phyloP scores from a whole-genome alignment of 2,888 invertebrate species.

The Augochlorella aurata region DNA sequence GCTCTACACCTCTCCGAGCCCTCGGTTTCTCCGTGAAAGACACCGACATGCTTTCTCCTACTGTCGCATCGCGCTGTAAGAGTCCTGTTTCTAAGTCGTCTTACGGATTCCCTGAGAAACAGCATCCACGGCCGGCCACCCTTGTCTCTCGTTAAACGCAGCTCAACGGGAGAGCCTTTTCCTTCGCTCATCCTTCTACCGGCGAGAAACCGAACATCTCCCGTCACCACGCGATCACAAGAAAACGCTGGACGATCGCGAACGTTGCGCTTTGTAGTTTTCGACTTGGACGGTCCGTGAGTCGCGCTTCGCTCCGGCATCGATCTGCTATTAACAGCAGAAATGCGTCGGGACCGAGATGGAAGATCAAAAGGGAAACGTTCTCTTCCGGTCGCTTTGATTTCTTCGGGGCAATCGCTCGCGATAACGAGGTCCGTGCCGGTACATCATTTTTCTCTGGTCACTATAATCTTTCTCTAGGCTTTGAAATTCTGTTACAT shows the following conservation, averaged over 20 bases:
- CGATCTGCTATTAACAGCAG: conserved; percentile 17
- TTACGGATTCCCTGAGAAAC: conserved; percentile 68
- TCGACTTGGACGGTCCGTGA: not conserved
- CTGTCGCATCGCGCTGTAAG: conserved; percentile 43
- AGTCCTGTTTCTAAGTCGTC: conserved; percentile 66
- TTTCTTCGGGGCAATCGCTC: not conserved
- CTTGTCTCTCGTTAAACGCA: conserved; percentile 67
- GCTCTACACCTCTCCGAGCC: conserved; percentile 29
- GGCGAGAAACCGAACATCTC: conserved; percentile 48
- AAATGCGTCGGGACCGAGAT: not conserved
- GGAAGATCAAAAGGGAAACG: not conserved
- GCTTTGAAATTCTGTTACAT: too few species aligned
- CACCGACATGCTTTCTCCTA: conserved; percentile 47
- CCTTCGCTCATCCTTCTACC: conserved; percentile 21
- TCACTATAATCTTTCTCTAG: too few species aligned
- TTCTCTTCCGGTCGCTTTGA: not conserved
- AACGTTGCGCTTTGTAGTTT: not conserved
- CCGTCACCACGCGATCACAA: conserved; percentile 32
- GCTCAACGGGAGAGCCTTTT: conserved; percentile 45
- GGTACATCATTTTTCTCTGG: too few species aligned
- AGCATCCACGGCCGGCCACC: conserved; percentile 47
- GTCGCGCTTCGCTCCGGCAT: not conserved
- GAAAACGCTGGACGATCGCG: not conserved
- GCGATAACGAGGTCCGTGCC: too few species aligned
- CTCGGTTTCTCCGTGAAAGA: conserved; percentile 49